Evolutionary conservation across 1,140 invertebrate genomes (phyloP).

Genomic region (Euwallacea fornicatus): DNA sequence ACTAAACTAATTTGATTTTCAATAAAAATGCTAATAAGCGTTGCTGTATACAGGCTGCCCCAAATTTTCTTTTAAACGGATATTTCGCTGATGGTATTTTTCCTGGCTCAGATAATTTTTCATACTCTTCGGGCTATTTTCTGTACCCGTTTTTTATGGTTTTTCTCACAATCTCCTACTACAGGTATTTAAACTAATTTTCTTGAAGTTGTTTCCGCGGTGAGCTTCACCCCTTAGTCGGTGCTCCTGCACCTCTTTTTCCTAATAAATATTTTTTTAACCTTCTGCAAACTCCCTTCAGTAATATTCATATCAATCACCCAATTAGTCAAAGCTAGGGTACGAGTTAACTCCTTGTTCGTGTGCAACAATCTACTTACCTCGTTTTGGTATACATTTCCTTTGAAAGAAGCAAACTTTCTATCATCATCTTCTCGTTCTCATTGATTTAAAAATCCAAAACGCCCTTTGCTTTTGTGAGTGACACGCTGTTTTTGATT

Average conservation of each 20-base stretch:
- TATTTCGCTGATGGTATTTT: no score
- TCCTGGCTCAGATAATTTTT: no score
- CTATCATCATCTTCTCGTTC: constrained; percentile 76
- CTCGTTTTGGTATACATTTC: constrained; percentile 91
- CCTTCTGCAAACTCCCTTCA: constrained; percentile 26
- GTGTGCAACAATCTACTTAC: constrained; percentile 93
- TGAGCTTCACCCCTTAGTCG: constrained; percentile 36
- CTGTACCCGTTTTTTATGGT: no score
- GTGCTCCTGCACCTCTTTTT: constrained; percentile 30
- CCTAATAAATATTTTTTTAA: constrained; percentile 35
- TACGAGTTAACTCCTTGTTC: constrained; percentile 81
- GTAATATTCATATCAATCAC: constrained; percentile 67
- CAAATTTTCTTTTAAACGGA: no score
- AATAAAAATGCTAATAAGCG: no score
- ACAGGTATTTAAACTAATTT: constrained; percentile 9
- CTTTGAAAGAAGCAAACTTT: constrained; percentile 68
- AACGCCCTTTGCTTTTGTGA: constrained; percentile 91
- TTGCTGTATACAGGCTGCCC: no score
- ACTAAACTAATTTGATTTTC: no score
- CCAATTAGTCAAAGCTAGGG: constrained; percentile 84
- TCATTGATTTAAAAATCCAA: constrained; percentile 92
- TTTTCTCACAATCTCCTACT: no score
- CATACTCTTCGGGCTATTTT: no score
- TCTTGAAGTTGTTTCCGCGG: constrained; percentile 41
- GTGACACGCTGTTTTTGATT: constrained; percentile 87